Evolutionary conservation across 2,113 vertebrate genomes (phyloP), one percentile per base, ranked within the genome.

Genomic region (Microcebus jonahi): DNA sequence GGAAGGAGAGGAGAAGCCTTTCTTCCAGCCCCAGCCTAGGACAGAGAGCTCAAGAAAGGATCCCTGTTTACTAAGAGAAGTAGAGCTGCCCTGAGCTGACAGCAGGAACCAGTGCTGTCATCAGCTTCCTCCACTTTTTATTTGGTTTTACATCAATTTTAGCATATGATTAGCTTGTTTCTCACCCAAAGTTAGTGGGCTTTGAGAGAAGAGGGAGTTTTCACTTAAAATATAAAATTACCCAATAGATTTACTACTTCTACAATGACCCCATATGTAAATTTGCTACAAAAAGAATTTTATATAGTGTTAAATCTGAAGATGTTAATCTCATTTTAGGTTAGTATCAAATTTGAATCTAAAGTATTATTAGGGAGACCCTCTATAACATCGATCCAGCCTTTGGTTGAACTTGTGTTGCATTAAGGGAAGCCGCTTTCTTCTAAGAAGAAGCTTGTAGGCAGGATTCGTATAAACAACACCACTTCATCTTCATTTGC

Each of bases 171-270:
- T 68, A 31, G 15, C 36, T 77, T 90, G 29, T 48, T 50, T 92
- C 50, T 90, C 20, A 85, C 42, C 15, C 17, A 71, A 13, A 75
- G 25, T 80, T 85, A 90, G 36, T 71, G 31, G 71, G 5, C 81
- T 96, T 92, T 85, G 34, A 92, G 31, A 93, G 68, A 55, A 82
- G 67, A 88, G 34, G 3, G 18, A 75, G 45, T 93, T 70, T 17
- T 10, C 53, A 85, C 67, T 84, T 91, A 50, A 82, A 95, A 82
- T 67, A 39, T 82, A 95, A 82, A 61, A 45, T 82, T 82, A 90
- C 6, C 13, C 50, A 77, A 39, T 61, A 45, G 3, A 91, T 31
- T 77, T 57, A 70, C 6, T 59, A 75, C n/a, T 85, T 88, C 29
- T 18, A 55, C 31, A 88, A 53, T 17, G 75, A 63, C 75, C 11